A percentile compares a stretch with the other conserved stretches of the same genome.
phyloP scores from a whole-genome alignment of 2,888 invertebrate genomes.

The Synanthedon myopaeformis region DNA sequence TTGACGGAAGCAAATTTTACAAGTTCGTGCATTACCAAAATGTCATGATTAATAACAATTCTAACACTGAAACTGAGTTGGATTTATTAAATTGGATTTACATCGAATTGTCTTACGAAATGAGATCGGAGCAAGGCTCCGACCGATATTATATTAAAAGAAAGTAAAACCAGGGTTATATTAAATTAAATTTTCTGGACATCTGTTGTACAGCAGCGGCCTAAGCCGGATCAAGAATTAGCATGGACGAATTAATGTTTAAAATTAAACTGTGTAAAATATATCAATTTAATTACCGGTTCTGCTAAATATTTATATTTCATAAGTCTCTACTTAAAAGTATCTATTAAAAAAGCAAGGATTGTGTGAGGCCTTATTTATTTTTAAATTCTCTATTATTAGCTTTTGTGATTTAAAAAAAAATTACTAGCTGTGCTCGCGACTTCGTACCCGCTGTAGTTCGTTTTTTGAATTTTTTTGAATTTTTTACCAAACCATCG shows the following conservation, averaged over 20 bases:
- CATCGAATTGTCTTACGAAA: constrained; percentile 35
- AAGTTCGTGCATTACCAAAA: constrained; percentile 4
- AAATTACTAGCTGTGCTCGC: no score
- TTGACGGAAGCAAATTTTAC: constrained; percentile 7
- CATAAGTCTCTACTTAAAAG: no score
- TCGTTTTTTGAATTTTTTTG: no score
- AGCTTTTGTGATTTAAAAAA: no score
- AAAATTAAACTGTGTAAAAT: neutral
- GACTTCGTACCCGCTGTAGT: no score
- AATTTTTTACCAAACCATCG: no score
- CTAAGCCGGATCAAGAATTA: constrained; percentile 36
- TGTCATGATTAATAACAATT: neutral
- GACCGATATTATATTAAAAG: constrained; percentile 48
- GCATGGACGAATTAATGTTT: constrained; percentile 39
- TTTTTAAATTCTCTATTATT: no score
- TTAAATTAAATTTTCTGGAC: constrained; percentile 57
- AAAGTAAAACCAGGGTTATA: constrained; percentile 44
- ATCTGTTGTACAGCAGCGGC: constrained; percentile 48
- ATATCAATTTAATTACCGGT: neutral
- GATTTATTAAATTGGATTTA: constrained; percentile 41
- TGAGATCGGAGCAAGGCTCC: constrained; percentile 13
- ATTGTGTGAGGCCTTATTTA: no score
- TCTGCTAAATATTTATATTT: no score
- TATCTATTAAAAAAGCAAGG: no score
- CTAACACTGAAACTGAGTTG: constrained; percentile 2